phyloP scores from a whole-genome alignment of 2,797 vertebrate species.

The Alauda arvensis region DNA sequence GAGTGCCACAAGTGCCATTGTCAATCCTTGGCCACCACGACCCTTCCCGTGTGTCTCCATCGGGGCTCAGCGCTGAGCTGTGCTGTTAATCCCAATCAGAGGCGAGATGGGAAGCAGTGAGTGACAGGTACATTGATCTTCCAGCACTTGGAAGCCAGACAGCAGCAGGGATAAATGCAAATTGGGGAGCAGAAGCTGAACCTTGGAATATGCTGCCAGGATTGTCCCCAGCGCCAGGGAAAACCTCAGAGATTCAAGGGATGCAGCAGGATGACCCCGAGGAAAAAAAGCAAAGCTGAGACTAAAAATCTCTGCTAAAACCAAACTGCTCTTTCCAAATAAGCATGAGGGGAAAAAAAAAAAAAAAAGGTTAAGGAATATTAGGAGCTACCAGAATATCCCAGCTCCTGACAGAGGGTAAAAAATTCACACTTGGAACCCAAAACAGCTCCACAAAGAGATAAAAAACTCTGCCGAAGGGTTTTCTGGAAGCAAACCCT shows the following conservation, averaged over 20 bases:
- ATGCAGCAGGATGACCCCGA: background rate
- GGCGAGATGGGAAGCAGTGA: background rate
- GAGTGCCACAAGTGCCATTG: too few species aligned
- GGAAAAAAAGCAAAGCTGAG: background rate
- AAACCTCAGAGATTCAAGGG: background rate
- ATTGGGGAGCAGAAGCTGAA: background rate
- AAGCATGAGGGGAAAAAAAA: background rate
- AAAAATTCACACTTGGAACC: background rate
- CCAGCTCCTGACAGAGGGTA: background rate
- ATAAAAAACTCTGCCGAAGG: background rate
- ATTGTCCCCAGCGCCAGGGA: accelerated
- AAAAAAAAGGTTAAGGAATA: background rate
- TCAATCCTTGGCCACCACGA: accelerated
- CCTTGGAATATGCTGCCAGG: accelerated
- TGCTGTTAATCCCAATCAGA: accelerated
- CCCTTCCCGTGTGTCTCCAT: accelerated
- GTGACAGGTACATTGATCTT: slow-evolving; percentile 12
- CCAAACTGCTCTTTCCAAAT: background rate
- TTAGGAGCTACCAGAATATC: background rate
- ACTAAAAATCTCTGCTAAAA: background rate
- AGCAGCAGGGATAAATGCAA: background rate
- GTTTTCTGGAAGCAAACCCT: background rate
- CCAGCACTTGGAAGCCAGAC: background rate
- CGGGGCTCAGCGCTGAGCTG: accelerated
- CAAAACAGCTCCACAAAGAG: background rate